A percentile compares a stretch with the other conserved stretches of the same genome.
Conservation (phyloP, 2,888 invertebrate species). For the Periphyllus acericola region DNA sequence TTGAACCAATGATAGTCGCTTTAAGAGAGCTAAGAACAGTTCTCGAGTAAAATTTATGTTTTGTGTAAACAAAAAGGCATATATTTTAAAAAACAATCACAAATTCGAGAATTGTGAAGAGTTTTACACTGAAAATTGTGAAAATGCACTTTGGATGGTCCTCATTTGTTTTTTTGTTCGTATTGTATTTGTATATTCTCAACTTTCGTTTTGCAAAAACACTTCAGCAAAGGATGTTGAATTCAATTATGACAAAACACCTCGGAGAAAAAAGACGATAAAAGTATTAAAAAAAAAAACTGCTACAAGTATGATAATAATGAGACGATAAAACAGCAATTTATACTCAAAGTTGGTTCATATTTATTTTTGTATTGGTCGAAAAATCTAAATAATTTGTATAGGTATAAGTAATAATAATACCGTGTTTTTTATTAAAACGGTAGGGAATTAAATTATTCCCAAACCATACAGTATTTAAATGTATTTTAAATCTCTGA, state of each 20-base stretch:
- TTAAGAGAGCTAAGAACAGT: conserved; percentile 13
- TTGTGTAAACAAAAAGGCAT: neutral
- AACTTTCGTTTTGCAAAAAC: conserved; percentile 39
- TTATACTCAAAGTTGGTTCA: neutral
- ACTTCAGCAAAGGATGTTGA: conserved; percentile 37
- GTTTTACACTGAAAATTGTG: conserved; percentile 19
- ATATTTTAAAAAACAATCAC: conserved; percentile 2
- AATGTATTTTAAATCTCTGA: too few species aligned
- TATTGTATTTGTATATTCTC: conserved; percentile 37
- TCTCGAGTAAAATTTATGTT: conserved; percentile 3
- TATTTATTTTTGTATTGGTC: neutral
- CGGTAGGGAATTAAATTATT: too few species aligned
- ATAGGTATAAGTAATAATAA: neutral
- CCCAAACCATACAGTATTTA: too few species aligned
- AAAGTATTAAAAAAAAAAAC: conserved; percentile 13
- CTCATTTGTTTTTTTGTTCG: conserved; percentile 22
- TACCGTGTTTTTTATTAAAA: too few species aligned
- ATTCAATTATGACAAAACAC: conserved; percentile 46
- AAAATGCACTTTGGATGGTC: conserved; percentile 32
- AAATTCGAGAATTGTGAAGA: conserved; percentile 1
- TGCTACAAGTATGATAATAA: conserved; percentile 21
- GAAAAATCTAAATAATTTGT: neutral
- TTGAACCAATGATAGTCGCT: neutral
- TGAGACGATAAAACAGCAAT: conserved; percentile 21
- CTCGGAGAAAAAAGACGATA: neutral